Percentiles rank a stretch among this genome's conserved stretches.
phyloP scores from a whole-genome alignment of 2,113 vertebrate genomes.

The Sylvia atricapilla region DNA sequence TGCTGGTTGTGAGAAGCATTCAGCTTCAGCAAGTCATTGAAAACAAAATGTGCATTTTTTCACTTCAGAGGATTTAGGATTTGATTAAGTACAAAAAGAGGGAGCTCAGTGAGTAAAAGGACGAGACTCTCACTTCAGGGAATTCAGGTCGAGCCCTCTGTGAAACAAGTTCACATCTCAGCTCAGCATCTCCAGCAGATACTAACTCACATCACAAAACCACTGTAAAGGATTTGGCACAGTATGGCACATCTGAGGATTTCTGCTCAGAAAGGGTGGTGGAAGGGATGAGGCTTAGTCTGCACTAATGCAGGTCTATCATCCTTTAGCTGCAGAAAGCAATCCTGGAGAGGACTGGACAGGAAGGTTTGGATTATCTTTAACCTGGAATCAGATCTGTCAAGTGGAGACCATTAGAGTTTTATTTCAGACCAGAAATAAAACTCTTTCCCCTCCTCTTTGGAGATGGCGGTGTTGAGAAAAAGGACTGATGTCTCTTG shows the following conservation, averaged over 20 bases:
- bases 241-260: constrained; percentile 1
- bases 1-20: constrained; percentile 66
- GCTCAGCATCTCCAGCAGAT: constrained; percentile 64
- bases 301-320: neutral
- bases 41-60: constrained; percentile 79
- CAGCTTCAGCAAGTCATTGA: constrained; percentile 73
- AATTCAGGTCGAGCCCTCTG: constrained; percentile 72
- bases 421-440: neutral
- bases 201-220: constrained; percentile 72
- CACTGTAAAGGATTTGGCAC: constrained; percentile 72
- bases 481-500: neutral
- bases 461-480: neutral
- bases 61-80: constrained; percentile 80
- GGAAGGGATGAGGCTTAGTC: neutral
- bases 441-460: neutral
- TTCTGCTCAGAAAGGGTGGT: neutral
- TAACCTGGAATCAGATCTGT: neutral
- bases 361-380: neutral
- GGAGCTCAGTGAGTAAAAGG: constrained; percentile 68
- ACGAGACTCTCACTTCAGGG: constrained; percentile 71
- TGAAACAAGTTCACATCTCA: constrained; percentile 67
- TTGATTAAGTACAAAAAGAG: constrained; percentile 76
- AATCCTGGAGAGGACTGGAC: neutral
- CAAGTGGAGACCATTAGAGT: neutral
- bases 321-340: neutral